Conservation (phyloP, 2,113 vertebrate species). For the Oncorhynchus kisutch region DNA sequence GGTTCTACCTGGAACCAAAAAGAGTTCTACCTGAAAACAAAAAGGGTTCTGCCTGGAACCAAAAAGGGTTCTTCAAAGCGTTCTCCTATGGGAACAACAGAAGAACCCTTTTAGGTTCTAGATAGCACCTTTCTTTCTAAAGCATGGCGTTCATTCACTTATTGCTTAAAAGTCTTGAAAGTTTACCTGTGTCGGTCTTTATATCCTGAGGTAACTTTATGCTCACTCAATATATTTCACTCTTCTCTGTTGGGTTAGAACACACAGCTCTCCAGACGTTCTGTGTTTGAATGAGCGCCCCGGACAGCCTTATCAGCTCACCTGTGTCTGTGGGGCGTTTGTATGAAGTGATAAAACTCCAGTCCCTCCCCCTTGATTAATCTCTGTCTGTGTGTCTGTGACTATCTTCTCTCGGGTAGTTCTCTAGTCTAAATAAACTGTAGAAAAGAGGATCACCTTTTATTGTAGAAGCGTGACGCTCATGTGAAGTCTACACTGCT, state of each 20-base stretch:
- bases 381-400: background rate
- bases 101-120: too few species aligned
- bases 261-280: background rate
- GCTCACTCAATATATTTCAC: background rate
- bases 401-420: too few species aligned
- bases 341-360: background rate
- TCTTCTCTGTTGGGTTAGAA: background rate
- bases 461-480: background rate
- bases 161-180: background rate
- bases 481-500: background rate
- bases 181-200: background rate
- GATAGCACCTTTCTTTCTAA: too few species aligned
- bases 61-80: too few species aligned
- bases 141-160: background rate
- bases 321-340: constrained; percentile 2
- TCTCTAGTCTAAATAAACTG: too few species aligned
- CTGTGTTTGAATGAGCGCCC: too few species aligned
- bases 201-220: background rate
- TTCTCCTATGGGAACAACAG: too few species aligned
- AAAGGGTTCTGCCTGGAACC: too few species aligned
- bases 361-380: background rate
- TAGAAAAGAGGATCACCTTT: background rate
- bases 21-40: too few species aligned
- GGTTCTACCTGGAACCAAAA: too few species aligned
- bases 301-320: background rate